A percentile compares a stretch with the other conserved stretches of the same genome.
phyloP scores from a whole-genome alignment of 1,140 invertebrate species.

The Trichonephila clavipes region DNA sequence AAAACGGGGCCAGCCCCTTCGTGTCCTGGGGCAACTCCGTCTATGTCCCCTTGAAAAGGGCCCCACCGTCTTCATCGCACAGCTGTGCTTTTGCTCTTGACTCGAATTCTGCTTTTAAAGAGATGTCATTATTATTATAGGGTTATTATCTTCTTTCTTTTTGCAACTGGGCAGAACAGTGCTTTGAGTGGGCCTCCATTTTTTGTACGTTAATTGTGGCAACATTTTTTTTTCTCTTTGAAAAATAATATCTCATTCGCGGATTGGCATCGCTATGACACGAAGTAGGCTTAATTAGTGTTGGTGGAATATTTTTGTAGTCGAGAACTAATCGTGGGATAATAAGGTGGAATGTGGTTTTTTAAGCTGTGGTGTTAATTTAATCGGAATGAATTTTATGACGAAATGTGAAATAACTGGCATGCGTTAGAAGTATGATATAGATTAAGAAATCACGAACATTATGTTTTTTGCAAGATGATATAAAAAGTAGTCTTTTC shows the following conservation, averaged over 20 bases:
- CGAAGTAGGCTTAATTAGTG: constrained; percentile 31
- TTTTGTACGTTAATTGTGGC: constrained; percentile 21
- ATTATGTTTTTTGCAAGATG: no score
- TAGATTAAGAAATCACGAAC: not conserved
- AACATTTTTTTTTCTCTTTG: not conserved
- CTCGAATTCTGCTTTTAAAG: constrained; percentile 19
- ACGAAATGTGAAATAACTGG: not conserved
- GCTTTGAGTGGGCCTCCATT: constrained; percentile 24
- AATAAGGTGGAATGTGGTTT: not conserved
- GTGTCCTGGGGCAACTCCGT: not conserved
- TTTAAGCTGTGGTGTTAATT: not conserved
- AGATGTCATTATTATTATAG: constrained; percentile 72
- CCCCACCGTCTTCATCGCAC: constrained; percentile 37
- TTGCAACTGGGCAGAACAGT: not conserved
- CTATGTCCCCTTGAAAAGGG: not conserved
- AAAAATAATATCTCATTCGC: not conserved
- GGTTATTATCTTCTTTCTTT: constrained; percentile 35
- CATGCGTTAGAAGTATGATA: not conserved
- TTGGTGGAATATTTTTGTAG: constrained; percentile 10
- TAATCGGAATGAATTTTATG: not conserved
- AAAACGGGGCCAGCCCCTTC: constrained; percentile 67
- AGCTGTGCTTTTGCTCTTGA: constrained; percentile 27
- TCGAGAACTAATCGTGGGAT: constrained; percentile 35
- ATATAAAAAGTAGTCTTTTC: no score
- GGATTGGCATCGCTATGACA: constrained; percentile 29